Base-by-base conservation (phyloP, 2,113 vertebrate species). In the Probosciger aterrimus region DNA sequence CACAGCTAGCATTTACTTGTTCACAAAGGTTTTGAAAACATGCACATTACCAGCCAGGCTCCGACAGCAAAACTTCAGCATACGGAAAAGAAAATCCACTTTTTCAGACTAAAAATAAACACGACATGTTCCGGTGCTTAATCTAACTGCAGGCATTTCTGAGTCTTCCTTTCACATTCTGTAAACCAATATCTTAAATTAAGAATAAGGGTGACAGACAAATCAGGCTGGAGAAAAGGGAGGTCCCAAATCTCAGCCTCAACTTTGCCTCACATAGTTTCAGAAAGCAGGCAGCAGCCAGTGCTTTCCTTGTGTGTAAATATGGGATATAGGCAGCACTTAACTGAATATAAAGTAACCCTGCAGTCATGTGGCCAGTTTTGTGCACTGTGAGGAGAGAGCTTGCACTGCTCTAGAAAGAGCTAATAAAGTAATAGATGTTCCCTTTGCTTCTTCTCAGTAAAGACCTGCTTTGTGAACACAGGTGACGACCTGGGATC, bases 231-330 rank as follows among this genome's bases (percentile, higher is more conserved):
- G 46, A 71, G 83, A 5, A 41, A 41, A 69, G 31, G 39, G 52
- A 92, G 44, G 62, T 55, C 57, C 75, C 71, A 53, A 9, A 5
- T n/a, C 64, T 37, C 46, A 4, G 28, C 73, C 49, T 93, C 88
- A 90, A 49, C 88, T 96, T 96, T 88, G 82, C 68, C 93, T 95
- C 79, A n/a, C 27, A 59, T 71, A 28, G 37, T 5, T 86, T 41
- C 52, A 86, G 39, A 8, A 12, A 33, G 24, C 33, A 46, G 47
- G n/a, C 60, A 70, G 22, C 33, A 82, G 82, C 10, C 53, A 90
- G 68, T 9, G 47, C 49, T 77, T 73, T 6, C 25, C 60, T 46
- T 27, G 31, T 9, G 18, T 6, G 41, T n/a, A 52, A 82, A 67
- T 70, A 35, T 14, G 43, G 91, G 76, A 39, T 37, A 37, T 3